Conservation (phyloP, 2,113 vertebrate genomes). For the Talpa occidentalis region DNA sequence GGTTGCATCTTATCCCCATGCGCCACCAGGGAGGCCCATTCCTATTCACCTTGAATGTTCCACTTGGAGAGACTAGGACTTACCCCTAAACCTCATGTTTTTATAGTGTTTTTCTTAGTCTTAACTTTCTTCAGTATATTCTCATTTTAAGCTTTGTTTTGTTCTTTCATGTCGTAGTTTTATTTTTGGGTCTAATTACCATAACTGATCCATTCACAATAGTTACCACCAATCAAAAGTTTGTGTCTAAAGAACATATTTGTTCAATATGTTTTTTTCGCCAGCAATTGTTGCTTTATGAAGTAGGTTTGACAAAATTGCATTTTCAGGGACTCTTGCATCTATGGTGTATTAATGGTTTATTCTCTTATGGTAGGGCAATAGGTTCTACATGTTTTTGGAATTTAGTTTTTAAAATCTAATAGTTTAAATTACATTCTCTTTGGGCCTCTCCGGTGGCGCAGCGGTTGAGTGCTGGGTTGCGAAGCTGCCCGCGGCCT, state of each 20-base stretch:
- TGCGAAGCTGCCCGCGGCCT: too few relatives aligned
- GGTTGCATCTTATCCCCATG: too few relatives aligned
- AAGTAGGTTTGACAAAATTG: constrained; percentile 16
- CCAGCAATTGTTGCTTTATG: not conserved
- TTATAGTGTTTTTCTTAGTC: constrained; percentile 22
- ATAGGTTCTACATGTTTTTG: not conserved
- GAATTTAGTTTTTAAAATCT: constrained; percentile 55
- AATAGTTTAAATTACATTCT: constrained; percentile 40
- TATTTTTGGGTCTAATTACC: constrained; percentile 36
- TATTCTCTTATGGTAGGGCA: not conserved
- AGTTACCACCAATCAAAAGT: constrained; percentile 39
- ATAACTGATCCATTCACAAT: constrained; percentile 16
- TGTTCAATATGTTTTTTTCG: not conserved
- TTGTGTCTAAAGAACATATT: constrained; percentile 10
- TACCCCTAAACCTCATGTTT: not conserved
- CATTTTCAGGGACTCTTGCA: constrained; percentile 25
- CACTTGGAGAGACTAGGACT: not conserved
- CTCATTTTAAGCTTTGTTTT: constrained; percentile 42
- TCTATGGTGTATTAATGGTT: not conserved
- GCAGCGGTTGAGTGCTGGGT: too few relatives aligned
- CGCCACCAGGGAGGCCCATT: too few relatives aligned
- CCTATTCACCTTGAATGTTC: not conserved
- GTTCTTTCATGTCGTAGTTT: constrained; percentile 37
- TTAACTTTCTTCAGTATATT: not conserved
- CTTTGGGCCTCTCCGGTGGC: too few relatives aligned